Conservation (phyloP, 1,140 invertebrate genomes). For the Dryas iulia region DNA sequence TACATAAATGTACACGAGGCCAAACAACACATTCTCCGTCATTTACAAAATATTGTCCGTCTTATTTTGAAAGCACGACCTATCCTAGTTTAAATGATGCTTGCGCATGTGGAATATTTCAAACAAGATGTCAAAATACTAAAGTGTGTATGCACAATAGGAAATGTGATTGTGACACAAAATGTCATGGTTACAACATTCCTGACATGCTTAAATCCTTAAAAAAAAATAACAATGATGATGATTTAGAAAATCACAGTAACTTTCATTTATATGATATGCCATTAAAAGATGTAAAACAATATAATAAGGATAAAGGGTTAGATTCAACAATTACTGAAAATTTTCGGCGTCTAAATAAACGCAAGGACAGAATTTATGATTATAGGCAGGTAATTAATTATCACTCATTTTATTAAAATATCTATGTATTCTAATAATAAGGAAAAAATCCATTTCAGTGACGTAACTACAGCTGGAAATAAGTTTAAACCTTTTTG, state of each 20-base stretch:
- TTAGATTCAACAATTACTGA: neutral
- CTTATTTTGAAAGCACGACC: constrained; percentile 1
- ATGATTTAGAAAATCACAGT: neutral
- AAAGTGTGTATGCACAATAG: constrained; percentile 32
- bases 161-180: constrained; percentile 43
- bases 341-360: constrained; percentile 11
- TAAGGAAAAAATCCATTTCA: constrained; percentile 34
- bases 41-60: constrained; percentile 8
- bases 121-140: constrained; percentile 20
- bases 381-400: constrained; percentile 45
- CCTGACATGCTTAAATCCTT: constrained; percentile 13
- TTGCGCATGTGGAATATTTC: constrained; percentile 42
- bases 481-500: constrained; percentile 57
- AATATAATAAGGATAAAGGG: neutral
- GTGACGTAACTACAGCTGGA: constrained; percentile 36
- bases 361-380: constrained; percentile 18
- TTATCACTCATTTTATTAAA: neutral
- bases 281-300: neutral
- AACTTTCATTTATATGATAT: constrained; percentile 15
- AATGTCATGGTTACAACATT: neutral
- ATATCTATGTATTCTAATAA: neutral
- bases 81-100: constrained; percentile 16
- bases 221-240: neutral
- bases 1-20: constrained; percentile 47
- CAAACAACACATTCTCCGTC: constrained; percentile 32